Base-by-base conservation (phyloP, 2,888 invertebrate genomes). In the Catocala fraxini region DNA sequence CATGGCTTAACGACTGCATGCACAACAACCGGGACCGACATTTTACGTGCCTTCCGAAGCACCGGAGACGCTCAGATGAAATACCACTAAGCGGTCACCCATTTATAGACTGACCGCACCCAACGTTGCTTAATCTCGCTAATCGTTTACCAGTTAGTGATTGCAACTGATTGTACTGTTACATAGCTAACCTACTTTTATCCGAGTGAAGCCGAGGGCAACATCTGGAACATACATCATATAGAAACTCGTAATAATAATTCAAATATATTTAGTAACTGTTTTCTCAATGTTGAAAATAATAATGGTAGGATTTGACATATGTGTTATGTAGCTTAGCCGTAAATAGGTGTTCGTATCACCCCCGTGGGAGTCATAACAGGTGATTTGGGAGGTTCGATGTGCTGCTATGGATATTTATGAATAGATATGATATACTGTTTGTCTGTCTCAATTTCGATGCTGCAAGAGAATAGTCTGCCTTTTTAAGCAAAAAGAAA, bases 291-390 rank as follows among this genome's bases (percentile, higher is more conserved):
- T 15, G 15, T n/a, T 49, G 11, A 6, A n/a, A 34, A 49, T 1
- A 49, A 34, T 49, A 49, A 34, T 33, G n/a, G 10, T 49, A n/a
- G 34, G 48, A 49, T 49, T 49, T 49, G 48, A 49, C 12, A 49
- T 34, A 34, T 34, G 34, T 33, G 11, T 34, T 34, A n/a, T 49
- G n/a, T n/a, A 11, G 48, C 9, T 49, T 34, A 15, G 34, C 33
- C 48, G 48, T 49, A 49, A 49, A 12, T 49, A 34, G 48, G 9
- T 49, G 10, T 49, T 49, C 33, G 48, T 34, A 25, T 47, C 47
- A n/a, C 34, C 34, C 48, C 48, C 48, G 55, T 46, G 53, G 68
- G 51, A 59, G 66, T 63, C 42, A 39, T 59, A 39, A 34, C 34
- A 35, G 34, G 11, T 41, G 55, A 56, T 33, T 67, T 56, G 53